Percentiles rank a stretch among this genome's conserved stretches.
phyloP scores from a whole-genome alignment of 2,888 invertebrate genomes.

The Chrysina gloriosa region DNA sequence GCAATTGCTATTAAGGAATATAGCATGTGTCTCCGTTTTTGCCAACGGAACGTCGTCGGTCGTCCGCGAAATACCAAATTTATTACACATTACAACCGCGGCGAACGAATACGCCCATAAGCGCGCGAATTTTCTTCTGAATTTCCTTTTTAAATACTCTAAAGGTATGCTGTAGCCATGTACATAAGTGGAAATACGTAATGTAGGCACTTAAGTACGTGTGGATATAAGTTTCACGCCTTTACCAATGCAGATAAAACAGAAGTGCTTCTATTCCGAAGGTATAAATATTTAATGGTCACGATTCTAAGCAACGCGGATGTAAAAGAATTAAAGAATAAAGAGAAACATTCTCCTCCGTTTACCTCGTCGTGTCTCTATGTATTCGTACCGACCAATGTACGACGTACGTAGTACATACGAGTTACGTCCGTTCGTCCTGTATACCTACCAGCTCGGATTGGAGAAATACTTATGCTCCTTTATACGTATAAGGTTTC shows the following conservation, averaged over 20 bases:
- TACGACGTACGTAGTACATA: not conserved
- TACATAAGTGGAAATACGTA: conserved; percentile 18
- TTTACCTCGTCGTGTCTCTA: not conserved
- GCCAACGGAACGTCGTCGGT: no score
- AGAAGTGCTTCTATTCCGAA: conserved; percentile 45
- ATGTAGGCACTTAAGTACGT: conserved; percentile 39
- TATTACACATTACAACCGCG: no score
- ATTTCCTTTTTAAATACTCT: not conserved
- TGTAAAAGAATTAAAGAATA: conserved; percentile 45
- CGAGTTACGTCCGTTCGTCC: not conserved
- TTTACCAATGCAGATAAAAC: conserved; percentile 49
- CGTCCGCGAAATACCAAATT: no score
- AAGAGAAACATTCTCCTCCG: conserved; percentile 37
- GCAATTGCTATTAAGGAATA: no score
- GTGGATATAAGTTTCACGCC: conserved; percentile 46
- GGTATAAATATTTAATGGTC: conserved; percentile 52
- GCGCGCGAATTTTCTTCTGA: not conserved
- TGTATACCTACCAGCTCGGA: no score
- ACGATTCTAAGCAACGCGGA: conserved; percentile 48
- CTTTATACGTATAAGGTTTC: conserved; percentile 37
- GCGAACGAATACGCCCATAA: not conserved
- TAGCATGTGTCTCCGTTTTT: no score
- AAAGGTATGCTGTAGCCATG: not conserved
- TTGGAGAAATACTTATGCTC: not conserved
- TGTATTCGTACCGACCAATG: no score